Conservation (phyloP, 2,888 invertebrate genomes). For the Phalera bucephala region DNA sequence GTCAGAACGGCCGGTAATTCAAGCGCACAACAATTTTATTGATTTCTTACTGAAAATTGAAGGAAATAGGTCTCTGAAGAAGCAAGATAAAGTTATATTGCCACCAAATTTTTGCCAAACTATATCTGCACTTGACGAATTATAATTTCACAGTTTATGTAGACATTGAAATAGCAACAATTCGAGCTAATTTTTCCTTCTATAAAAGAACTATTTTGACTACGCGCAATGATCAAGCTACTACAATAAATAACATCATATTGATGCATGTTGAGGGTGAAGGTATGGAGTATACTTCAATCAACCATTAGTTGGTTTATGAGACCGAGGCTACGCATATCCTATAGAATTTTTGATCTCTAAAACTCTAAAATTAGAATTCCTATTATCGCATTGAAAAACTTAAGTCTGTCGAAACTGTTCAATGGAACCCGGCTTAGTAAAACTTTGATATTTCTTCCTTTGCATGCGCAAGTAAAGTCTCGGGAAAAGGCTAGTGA, state of each 20-base stretch:
- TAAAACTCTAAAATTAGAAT: conserved; percentile 2
- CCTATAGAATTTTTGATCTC: conserved; percentile 11
- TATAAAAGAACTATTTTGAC: background rate
- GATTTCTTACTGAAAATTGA: background rate
- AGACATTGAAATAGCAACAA: background rate
- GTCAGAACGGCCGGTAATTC: background rate
- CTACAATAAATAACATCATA: background rate
- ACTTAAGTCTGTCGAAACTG: conserved; percentile 12
- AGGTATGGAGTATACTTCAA: conserved; percentile 4
- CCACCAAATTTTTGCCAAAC: background rate
- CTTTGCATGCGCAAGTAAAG: no score
- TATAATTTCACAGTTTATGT: background rate
- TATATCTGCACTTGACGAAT: background rate
- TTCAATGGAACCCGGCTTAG: conserved; percentile 11
- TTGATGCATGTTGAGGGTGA: background rate
- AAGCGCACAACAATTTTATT: background rate
- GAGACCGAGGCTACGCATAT: conserved; percentile 9
- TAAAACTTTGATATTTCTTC: no score
- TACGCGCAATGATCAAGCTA: background rate
- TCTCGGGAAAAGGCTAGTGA: no score
- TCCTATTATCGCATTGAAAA: conserved; percentile 7
- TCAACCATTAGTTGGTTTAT: conserved; percentile 11
- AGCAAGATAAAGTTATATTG: background rate
- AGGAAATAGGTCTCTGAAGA: background rate
- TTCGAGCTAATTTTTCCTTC: background rate